Base-by-base conservation (phyloP, 2,888 invertebrate species). In the Cotesia congregata region DNA sequence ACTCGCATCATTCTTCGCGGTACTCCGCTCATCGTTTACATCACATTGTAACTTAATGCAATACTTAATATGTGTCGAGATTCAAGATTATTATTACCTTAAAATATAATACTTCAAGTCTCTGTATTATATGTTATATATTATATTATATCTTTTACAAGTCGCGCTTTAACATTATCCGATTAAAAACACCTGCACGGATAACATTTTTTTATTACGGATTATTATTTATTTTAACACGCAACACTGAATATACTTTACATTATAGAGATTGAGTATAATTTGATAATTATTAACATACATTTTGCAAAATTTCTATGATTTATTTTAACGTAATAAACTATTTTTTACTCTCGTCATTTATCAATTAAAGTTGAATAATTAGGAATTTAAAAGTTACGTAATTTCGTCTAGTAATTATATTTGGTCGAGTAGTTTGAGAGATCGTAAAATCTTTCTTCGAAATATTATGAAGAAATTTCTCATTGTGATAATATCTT, bases 1-100 rank as follows among this genome's bases (percentile, higher is more conserved):
- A 39, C 40, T 40, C 40, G 39, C 40, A n/a, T 39, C 67, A 77
- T 76, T 77, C 75, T 78, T 77, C 75, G 78, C 75, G 75, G 71
- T 77, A 73, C 72, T 75, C 20, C 40, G 62, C 20, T 71, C 41
- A 59, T 72, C 67, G 38, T 67, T 3, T 20, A 67, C 39, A 67
- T 20, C 30, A n/a, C 20, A 67, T 39, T 67, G 38, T 67, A 39
- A 38, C 67, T 67, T 67, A 20, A 67, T 67, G 67, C 39, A 67
- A 38, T 17, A 64, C 64, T 7, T 7, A 20, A 64, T 7, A 64
- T 9, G 60, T 60, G 9, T 50, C 50, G 50, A 12, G 50, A 12
- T 7, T 50, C 50, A 50, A 50, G 12, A 50, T 50, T 50, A 12
- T 50, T 50, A 50, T 50, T 50, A 50, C 12, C 50, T 50, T 4